These are phyloP conservation scores for Aphrophora alni DNA, from an alignment of 2,888 invertebrate genomes.

Conservation along the genomic window DNA sequence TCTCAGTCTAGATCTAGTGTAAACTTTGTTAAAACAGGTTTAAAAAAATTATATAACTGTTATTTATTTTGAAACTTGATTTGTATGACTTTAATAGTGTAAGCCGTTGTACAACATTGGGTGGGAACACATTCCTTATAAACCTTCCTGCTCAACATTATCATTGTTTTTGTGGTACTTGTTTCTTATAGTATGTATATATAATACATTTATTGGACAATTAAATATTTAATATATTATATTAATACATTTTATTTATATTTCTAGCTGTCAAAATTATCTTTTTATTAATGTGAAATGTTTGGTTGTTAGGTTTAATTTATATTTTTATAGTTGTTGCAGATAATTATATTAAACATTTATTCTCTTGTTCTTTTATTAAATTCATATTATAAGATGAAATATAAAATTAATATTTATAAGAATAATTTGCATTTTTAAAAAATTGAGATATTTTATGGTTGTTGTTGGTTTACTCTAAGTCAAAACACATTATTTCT, in stretches of 20 bases:
- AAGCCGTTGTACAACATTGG: not conserved
- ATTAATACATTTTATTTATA: not conserved
- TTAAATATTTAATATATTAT: not conserved
- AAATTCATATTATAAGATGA: not conserved
- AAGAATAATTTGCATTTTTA: not conserved
- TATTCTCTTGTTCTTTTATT: not conserved
- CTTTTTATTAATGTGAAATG: not conserved
- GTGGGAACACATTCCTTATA: constrained; percentile 3
- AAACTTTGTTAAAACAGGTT: not conserved
- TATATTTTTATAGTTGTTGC: not conserved
- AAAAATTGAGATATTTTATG: not conserved
- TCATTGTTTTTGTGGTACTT: not conserved
- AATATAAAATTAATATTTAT: not conserved
- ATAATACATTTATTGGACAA: not conserved
- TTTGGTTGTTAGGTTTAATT: not conserved
- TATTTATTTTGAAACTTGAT: no score
- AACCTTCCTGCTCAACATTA: not conserved
- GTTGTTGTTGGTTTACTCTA: not conserved
- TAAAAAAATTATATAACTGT: not conserved
- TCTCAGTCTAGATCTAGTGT: not conserved
- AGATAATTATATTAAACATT: not conserved
- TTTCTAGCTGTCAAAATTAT: not conserved
- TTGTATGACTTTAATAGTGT: no score
- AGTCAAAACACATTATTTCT: no score
- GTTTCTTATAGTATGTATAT: not conserved